These are phyloP conservation scores for Phataginus tricuspis DNA, from an alignment of 2,797 vertebrate species.

Conservation along the genomic window DNA sequence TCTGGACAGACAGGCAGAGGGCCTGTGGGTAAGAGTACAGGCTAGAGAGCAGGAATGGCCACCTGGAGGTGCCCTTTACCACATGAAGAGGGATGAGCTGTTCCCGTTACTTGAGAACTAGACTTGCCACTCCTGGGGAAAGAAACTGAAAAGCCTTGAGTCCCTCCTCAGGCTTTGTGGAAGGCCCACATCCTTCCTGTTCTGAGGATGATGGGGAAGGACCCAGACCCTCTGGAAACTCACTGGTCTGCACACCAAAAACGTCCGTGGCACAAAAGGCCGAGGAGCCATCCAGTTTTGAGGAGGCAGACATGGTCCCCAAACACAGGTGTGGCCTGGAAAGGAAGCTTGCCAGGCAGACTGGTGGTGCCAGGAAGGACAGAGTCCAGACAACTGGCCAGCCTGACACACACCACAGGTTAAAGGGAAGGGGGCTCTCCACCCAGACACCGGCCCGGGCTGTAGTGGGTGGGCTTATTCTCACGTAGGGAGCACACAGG, in stretches of 20 bases:
- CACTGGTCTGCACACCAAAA: background rate
- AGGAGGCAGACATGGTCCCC: accelerated
- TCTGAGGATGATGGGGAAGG: background rate
- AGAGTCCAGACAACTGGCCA: background rate
- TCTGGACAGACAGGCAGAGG: background rate
- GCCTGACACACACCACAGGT: accelerated
- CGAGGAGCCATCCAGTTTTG: background rate
- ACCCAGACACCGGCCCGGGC: accelerated
- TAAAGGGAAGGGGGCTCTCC: background rate
- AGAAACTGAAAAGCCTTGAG: background rate
- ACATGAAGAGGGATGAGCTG: background rate
- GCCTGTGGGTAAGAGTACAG: too few relatives aligned
- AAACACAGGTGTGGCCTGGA: background rate
- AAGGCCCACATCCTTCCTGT: background rate
- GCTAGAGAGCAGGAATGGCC: background rate
- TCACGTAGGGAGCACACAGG: too few relatives aligned
- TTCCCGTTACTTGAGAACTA: accelerated
- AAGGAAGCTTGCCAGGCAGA: background rate
- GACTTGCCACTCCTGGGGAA: too few relatives aligned
- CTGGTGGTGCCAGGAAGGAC: background rate
- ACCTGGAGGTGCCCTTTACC: background rate
- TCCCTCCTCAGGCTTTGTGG: background rate
- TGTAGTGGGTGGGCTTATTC: too few relatives aligned
- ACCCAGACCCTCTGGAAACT: background rate
- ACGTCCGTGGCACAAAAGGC: too few relatives aligned